Evolutionary conservation across 2,888 invertebrate species (phyloP).

Genomic region (Heterodera filipjevi): DNA sequence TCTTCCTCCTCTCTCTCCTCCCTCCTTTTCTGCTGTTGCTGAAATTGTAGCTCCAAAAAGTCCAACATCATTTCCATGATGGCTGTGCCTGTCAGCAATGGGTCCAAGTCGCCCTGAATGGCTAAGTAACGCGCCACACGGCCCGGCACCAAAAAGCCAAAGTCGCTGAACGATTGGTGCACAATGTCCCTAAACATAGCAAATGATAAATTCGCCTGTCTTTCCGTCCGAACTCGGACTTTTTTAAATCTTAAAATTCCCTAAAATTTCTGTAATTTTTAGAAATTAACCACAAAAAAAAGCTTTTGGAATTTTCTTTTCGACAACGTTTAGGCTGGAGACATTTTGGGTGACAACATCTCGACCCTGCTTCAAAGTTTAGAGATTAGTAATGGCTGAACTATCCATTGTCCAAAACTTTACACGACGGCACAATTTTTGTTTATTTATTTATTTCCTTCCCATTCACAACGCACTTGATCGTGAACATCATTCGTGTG

Average conservation of each 20-base stretch:
- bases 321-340: too few relatives aligned
- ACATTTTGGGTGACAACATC: too few relatives aligned
- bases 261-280: too few relatives aligned
- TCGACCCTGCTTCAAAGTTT: too few relatives aligned
- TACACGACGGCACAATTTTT: too few relatives aligned
- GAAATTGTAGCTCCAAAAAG: constrained; percentile 41
- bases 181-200: constrained; percentile 63
- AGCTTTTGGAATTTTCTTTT: too few relatives aligned
- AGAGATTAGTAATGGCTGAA: too few relatives aligned
- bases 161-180: constrained; percentile 56
- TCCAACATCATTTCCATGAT: constrained; percentile 59
- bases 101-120: constrained; percentile 55
- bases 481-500: constrained; percentile 43
- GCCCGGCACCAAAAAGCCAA: constrained; percentile 64
- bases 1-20: not conserved
- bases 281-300: too few relatives aligned
- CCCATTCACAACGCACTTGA: constrained; percentile 34
- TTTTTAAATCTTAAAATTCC: too few relatives aligned
- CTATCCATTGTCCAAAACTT: too few relatives aligned
- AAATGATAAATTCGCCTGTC: not conserved
- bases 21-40: constrained; percentile 35
- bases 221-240: not conserved
- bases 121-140: constrained; percentile 55
- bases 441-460: not conserved
- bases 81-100: constrained; percentile 48